Evolutionary conservation across 2,797 vertebrate genomes (phyloP).

Genomic region (Ctenopoma kingsleyae): DNA sequence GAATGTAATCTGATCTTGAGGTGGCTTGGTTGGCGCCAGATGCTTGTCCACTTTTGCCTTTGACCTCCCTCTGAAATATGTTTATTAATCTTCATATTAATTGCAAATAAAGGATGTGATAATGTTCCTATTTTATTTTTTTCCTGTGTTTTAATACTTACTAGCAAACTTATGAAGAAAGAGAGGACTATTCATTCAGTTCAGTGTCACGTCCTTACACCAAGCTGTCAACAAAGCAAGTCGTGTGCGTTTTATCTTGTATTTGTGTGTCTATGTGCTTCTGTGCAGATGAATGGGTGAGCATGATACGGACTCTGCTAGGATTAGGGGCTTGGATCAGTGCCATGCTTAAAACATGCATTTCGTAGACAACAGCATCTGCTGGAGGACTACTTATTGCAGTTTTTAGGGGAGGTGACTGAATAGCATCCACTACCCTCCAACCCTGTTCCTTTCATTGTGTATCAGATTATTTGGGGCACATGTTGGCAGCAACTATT

Average conservation of each 20-base stretch:
- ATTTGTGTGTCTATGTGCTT: conserved; percentile 41
- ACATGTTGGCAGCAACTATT: neutral
- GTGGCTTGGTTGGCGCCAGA: neutral
- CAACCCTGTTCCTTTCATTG: conserved; percentile 13
- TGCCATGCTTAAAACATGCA: conserved; percentile 5
- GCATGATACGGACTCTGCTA: conserved; percentile 13
- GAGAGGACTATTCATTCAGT: conserved; percentile 16
- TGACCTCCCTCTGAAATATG: conserved; percentile 3
- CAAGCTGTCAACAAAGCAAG: conserved; percentile 56
- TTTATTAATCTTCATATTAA: conserved; percentile 18
- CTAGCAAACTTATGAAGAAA: neutral
- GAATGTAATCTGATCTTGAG: neutral
- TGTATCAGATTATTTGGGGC: conserved; percentile 15
- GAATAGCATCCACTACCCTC: neutral
- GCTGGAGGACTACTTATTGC: conserved; percentile 16
- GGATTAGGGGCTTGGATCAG: conserved; percentile 15
- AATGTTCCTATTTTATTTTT: neutral
- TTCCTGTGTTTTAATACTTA: neutral
- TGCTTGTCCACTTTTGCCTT: conserved; percentile 5
- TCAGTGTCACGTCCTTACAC: conserved; percentile 31
- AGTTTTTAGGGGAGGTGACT: conserved; percentile 19
- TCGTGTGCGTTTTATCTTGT: conserved; percentile 49
- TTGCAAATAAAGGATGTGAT: conserved; percentile 4
- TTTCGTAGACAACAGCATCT: conserved; percentile 10
- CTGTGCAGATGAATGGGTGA: conserved; percentile 18